Percentiles rank a stretch among this genome's conserved stretches.
These are phyloP conservation scores for Frankliniella fusca DNA, from an alignment of 2,888 invertebrate genomes.

Conservation along the genomic window DNA sequence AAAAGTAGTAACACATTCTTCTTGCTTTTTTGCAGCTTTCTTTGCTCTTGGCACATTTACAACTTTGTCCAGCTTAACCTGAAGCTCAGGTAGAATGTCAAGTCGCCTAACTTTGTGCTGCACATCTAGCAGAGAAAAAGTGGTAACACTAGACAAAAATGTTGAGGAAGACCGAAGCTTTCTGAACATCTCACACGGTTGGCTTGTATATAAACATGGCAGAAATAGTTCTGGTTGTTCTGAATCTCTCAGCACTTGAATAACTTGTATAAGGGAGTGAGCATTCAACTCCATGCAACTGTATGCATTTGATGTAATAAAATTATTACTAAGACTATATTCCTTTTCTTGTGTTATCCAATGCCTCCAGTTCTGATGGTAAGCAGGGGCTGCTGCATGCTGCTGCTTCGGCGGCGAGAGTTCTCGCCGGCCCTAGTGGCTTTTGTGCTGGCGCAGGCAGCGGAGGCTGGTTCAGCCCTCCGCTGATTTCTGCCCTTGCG, in stretches of 20 bases:
- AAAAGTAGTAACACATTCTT: no score
- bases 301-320: slow-evolving; percentile 1
- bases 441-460: no score
- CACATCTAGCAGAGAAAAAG: background rate
- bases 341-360: no score
- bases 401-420: no score
- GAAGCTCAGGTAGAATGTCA: background rate
- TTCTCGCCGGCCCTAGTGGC: no score
- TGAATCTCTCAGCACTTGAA: slow-evolving; percentile 13
- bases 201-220: background rate
- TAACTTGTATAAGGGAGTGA: background rate
- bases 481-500: no score
- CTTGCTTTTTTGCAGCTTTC: background rate
- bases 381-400: no score
- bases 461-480: no score
- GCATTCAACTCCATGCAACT: background rate
- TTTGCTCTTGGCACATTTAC: background rate
- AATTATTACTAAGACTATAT: background rate
- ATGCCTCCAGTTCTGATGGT: no score
- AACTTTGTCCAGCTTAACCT: background rate
- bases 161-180: slow-evolving; percentile 36
- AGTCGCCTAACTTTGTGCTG: background rate
- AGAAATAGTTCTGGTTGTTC: slow-evolving; percentile 13
- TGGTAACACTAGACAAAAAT: slow-evolving; percentile 20
- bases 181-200: slow-evolving; percentile 36